Evolutionary conservation across 2,113 vertebrate genomes (phyloP).

Genomic region (Cairina moschata): DNA sequence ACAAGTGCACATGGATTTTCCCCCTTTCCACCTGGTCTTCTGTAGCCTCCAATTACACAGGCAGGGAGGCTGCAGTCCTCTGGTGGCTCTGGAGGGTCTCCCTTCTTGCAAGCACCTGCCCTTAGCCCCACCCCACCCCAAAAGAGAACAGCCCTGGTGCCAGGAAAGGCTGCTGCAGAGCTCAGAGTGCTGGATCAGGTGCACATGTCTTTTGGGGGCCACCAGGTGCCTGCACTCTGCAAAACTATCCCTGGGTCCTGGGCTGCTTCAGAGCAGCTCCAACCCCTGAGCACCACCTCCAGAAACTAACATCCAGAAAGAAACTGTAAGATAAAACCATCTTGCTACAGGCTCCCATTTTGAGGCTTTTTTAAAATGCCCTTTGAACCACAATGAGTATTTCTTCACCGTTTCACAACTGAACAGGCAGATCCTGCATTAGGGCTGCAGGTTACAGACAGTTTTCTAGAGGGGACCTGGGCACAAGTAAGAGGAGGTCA

Average conservation of each 20-base stretch:
- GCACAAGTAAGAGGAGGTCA: fast-evolving
- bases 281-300: neutral
- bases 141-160: too few species aligned
- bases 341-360: neutral
- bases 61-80: neutral
- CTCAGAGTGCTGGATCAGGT: neutral
- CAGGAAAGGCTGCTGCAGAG: too few species aligned
- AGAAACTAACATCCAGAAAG: neutral
- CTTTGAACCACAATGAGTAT: neutral
- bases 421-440: neutral
- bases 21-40: neutral
- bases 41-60: neutral
- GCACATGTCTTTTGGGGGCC: fast-evolving
- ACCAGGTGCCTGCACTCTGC: neutral
- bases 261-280: neutral
- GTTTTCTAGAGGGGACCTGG: neutral
- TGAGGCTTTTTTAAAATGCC: neutral
- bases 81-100: too few species aligned
- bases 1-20: neutral
- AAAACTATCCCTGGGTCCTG: neutral
- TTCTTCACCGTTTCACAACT: neutral
- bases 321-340: neutral
- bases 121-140: too few species aligned
- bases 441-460: neutral
- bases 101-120: too few species aligned